phyloP scores from a whole-genome alignment of 2,797 vertebrate species.

The Antrozous pallidus region DNA sequence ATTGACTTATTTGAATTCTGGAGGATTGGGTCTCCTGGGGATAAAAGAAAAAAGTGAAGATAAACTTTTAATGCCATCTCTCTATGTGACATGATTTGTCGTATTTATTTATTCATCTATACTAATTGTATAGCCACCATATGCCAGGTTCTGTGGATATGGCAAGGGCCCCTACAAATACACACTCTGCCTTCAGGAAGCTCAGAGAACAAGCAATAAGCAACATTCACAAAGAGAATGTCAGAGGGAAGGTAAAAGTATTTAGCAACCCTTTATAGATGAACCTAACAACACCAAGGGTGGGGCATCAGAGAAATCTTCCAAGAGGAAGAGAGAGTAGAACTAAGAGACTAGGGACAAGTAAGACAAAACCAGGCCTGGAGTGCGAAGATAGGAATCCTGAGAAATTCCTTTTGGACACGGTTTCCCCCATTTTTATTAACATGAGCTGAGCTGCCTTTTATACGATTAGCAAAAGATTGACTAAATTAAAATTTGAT shows the following conservation, averaged over 20 bases:
- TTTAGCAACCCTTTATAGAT: background rate
- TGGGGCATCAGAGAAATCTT: background rate
- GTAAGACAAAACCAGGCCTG: background rate
- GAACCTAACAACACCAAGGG: background rate
- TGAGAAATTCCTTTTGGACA: background rate
- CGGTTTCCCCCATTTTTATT: background rate
- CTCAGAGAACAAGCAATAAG: background rate
- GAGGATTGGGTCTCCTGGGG: slow-evolving; percentile 65
- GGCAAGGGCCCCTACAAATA: background rate
- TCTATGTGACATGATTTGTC: slow-evolving; percentile 6
- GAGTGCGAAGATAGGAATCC: background rate
- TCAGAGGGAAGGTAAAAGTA: background rate
- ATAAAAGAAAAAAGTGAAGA: slow-evolving; percentile 64
- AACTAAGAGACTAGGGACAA: background rate
- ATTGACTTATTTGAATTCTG: slow-evolving; percentile 64
- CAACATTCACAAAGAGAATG: background rate
- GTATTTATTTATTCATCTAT: slow-evolving; percentile 51
- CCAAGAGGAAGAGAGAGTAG: background rate
- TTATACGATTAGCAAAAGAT: background rate
- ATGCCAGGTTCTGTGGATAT: background rate
- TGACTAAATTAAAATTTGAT: background rate
- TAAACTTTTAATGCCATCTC: slow-evolving; percentile 60
- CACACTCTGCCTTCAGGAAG: background rate
- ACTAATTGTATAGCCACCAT: slow-evolving; percentile 31
- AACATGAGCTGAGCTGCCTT: background rate